Conservation (phyloP, 2,888 invertebrate genomes). For the Margaritifera margaritifera region DNA sequence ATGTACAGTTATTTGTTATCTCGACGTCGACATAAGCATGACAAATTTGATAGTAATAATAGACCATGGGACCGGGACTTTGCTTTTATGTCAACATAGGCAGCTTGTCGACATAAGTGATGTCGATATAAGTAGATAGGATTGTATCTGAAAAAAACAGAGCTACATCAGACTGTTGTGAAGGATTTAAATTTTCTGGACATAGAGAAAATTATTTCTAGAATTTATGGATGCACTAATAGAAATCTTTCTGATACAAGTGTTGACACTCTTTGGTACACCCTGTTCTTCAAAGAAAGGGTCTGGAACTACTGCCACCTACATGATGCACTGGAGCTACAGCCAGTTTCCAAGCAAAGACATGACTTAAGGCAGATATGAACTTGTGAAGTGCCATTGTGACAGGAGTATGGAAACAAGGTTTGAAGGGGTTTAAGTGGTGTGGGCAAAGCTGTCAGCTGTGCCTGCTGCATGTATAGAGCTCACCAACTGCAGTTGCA, state of each 20-base stretch:
- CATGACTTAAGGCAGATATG: conserved; percentile 3
- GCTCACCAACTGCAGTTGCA: conserved; percentile 19
- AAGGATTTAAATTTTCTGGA: not conserved
- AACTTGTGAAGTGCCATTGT: not conserved
- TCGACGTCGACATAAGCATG: too few species aligned
- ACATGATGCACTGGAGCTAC: conserved; percentile 1
- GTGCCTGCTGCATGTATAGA: conserved; percentile 22
- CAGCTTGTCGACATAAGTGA: too few species aligned
- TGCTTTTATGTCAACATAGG: too few species aligned
- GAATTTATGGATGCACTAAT: not conserved
- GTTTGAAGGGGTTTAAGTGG: conserved; percentile 12
- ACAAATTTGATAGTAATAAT: too few species aligned
- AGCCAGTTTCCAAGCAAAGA: conserved; percentile 8
- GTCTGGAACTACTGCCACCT: conserved; percentile 6
- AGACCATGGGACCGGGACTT: too few species aligned
- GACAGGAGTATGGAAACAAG: conserved; percentile 10
- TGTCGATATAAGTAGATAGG: too few species aligned
- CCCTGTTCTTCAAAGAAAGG: conserved; percentile 4
- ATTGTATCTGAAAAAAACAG: not conserved
- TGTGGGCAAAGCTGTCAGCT: conserved; percentile 19
- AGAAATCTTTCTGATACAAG: not conserved
- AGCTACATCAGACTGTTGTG: not conserved
- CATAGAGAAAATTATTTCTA: not conserved
- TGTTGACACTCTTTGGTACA: conserved; percentile 2
- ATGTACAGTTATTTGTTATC: too few species aligned